These are phyloP conservation scores for Seira ritae DNA, from an alignment of 2,888 invertebrate genomes.

Conservation along the genomic window DNA sequence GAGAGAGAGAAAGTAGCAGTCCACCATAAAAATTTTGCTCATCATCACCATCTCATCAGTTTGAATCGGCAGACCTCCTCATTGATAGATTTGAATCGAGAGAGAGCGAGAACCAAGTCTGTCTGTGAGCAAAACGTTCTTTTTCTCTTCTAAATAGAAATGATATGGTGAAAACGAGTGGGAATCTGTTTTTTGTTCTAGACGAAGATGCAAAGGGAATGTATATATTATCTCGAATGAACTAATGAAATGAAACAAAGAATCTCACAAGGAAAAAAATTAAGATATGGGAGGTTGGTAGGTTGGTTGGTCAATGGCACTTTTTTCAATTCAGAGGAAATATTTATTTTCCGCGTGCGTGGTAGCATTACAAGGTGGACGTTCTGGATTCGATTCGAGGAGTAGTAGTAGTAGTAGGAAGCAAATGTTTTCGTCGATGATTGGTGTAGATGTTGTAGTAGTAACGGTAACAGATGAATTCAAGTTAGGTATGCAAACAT, in stretches of 20 bases:
- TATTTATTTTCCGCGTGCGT: background rate
- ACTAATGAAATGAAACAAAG: too few species aligned
- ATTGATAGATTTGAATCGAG: conserved; percentile 5
- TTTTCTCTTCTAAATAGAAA: conserved; percentile 11
- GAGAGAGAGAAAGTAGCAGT: conserved; percentile 12
- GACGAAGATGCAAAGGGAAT: background rate
- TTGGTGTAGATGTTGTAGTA: conserved; percentile 8
- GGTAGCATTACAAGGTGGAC: background rate
- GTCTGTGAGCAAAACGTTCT: conserved; percentile 3
- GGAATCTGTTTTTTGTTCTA: background rate
- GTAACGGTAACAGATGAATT: conserved; percentile 1
- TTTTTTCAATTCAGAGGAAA: background rate
- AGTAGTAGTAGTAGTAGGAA: background rate
- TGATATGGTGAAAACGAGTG: background rate
- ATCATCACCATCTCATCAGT: background rate
- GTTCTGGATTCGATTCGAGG: background rate
- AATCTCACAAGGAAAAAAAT: too few species aligned
- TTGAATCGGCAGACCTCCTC: background rate
- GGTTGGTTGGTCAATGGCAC: background rate
- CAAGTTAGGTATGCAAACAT: background rate
- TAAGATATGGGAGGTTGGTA: too few species aligned
- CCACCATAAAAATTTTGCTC: background rate
- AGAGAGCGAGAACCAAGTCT: conserved; percentile 28
- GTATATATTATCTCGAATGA: too few species aligned
- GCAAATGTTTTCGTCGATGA: background rate